Evolutionary conservation across 2,113 vertebrate species (phyloP).

Genomic region (Otocyon megalotis): DNA sequence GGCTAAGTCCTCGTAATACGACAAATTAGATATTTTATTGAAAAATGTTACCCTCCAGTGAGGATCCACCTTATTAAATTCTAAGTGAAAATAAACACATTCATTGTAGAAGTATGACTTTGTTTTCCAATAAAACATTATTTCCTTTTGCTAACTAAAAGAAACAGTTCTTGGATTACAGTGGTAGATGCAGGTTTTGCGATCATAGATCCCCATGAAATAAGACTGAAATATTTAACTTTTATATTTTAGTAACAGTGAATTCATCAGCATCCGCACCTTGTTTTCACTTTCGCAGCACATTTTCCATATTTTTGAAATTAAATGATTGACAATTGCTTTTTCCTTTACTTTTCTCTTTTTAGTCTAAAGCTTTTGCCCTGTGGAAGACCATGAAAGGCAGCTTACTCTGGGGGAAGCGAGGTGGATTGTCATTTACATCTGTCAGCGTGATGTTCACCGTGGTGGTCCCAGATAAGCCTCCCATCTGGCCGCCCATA

Average conservation of each 20-base stretch:
- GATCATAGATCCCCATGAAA: conserved; percentile 47
- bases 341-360: not conserved
- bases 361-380: conserved; percentile 58
- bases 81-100: conserved; percentile 69
- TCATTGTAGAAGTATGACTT: conserved; percentile 60
- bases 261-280: conserved; percentile 71
- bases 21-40: conserved; percentile 61
- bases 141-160: conserved; percentile 40
- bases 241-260: conserved; percentile 72
- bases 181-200: not conserved
- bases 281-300: conserved; percentile 71
- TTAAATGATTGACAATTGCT: conserved; percentile 80
- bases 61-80: conserved; percentile 70
- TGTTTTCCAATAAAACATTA: conserved; percentile 38
- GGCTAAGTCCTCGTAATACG: not conserved
- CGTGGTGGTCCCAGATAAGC: conserved; percentile 89
- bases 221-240: conserved; percentile 75
- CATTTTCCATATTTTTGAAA: conserved; percentile 82
- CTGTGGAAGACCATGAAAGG: conserved; percentile 66
- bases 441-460: conserved; percentile 92
- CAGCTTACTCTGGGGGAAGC: conserved; percentile 91
- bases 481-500: conserved; percentile 93
- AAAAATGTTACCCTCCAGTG: not conserved
- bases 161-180: conserved; percentile 60
- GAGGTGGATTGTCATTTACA: conserved; percentile 91